Evolutionary conservation across 35 echinoderm and acorn worm genomes (phyloP).

Genomic region (Ophiothrix spiculata): DNA sequence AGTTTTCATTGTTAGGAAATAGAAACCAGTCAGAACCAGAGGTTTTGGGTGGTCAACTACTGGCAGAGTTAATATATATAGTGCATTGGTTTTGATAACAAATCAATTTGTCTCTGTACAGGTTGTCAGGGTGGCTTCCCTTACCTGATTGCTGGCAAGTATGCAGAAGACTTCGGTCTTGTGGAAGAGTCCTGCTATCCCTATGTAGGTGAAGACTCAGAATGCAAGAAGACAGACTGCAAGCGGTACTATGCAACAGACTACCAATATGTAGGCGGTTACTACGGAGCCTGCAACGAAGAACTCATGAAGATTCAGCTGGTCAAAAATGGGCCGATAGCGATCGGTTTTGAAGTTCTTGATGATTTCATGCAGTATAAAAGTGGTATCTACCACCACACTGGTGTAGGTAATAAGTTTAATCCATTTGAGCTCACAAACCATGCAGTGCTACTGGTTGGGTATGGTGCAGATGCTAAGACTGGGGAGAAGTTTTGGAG

Average conservation of each 20-base stretch:
- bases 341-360: constrained; percentile 76
- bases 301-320: constrained; percentile 80
- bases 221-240: constrained; percentile 65
- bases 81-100: no score
- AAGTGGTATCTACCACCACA: constrained; percentile 88
- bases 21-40: no score
- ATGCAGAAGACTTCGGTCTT: constrained; percentile 91
- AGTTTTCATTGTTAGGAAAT: no score
- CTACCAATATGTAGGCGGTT: constrained; percentile 89
- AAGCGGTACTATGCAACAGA: constrained; percentile 82
- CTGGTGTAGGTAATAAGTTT: constrained; percentile 44
- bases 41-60: no score
- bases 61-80: no score
- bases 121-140: constrained; percentile 93
- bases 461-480: constrained; percentile 63
- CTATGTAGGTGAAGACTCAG: constrained; percentile 62
- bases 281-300: constrained; percentile 95
- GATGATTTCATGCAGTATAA: constrained; percentile 73
- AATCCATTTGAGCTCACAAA: constrained; percentile 89
- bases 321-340: constrained; percentile 89
- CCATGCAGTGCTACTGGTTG: constrained; percentile 80
- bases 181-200: constrained; percentile 81
- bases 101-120: constrained; percentile 22
- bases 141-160: constrained; percentile 90
- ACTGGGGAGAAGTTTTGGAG: constrained; percentile 83